Evolutionary conservation across 2,888 invertebrate species (phyloP), one percentile per base, ranked within the genome.

Genomic region (Drosophila siamana): DNA sequence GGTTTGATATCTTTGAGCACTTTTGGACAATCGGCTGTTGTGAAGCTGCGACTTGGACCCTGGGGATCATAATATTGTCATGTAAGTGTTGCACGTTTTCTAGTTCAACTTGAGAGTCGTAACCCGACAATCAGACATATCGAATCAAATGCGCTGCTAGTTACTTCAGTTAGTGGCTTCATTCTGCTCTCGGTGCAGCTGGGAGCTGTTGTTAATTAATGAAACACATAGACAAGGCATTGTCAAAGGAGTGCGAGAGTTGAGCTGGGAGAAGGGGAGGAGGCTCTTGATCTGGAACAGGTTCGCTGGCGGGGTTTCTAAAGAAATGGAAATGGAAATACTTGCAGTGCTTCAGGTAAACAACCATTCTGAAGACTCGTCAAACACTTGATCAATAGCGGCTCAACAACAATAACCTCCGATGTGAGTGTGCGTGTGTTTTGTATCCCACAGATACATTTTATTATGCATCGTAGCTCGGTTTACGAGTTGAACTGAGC

Each of bases 361-460:
- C 57, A 69, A 11, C 22, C 82, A 66, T 79, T 80, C 74, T 76
- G 48, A 48, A 71, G 61, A 62, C 50, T 75, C 69, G 69, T 63
- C 78, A 80, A 87, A 86, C 84, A 76, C 72, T 78, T 76, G 85
- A 88, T 85, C 85, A 85, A 85, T 85, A 83, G 85, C 78, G 69
- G 76, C 75, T 46, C 46, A 44, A 43, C 43, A 43, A 48, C 46
- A 44, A 43, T 33, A 43, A 15, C 41, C 16, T 11, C 9, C 15
- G 24, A 13, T 36, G 40, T 57, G 44, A 8, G 33, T 16, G 52
- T 46, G 36, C 60, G 52, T 59, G 38, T 60, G 43, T 50, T 41
- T 48, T 56, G 62, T 75, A 68, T 75, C 63, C 64, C 78, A 75
- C 74, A 75, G 68, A 68, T 78, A 55, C 57, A 68, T 73, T 75